phyloP scores from a whole-genome alignment of 2,888 invertebrate genomes.

The Cheilosia pagana region DNA sequence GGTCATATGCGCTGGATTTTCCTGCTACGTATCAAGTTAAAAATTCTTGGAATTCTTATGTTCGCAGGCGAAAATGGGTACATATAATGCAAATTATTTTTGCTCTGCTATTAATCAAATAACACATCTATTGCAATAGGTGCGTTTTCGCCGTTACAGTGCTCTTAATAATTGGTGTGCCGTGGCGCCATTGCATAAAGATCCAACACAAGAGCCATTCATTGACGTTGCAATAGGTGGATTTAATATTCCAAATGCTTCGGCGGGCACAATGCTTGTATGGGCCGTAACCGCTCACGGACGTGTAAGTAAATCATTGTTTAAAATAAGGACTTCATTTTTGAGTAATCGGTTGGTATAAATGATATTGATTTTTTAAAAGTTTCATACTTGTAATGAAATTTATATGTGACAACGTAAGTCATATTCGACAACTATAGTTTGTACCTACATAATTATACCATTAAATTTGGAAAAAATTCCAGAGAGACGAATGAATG shows the following conservation, averaged over 20 bases:
- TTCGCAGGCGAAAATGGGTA: constrained; percentile 94
- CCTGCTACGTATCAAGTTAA: constrained; percentile 91
- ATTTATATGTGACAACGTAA: too few relatives aligned
- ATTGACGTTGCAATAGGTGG: constrained; percentile 96
- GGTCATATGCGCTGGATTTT: constrained; percentile 97
- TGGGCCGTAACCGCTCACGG: constrained; percentile 98
- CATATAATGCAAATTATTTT: neutral
- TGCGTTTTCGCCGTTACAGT: constrained; percentile 91
- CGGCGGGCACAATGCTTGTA: constrained; percentile 90
- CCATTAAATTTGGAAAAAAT: too few relatives aligned
- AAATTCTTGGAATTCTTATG: constrained; percentile 95
- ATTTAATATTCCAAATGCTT: constrained; percentile 90
- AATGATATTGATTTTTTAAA: neutral
- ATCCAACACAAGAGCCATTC: constrained; percentile 95
- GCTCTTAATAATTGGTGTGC: constrained; percentile 97
- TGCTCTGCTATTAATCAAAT: neutral
- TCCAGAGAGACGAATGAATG: too few relatives aligned
- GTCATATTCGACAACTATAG: too few relatives aligned
- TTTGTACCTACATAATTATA: too few relatives aligned
- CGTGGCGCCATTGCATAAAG: constrained; percentile 94
- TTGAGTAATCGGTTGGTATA: too few relatives aligned
- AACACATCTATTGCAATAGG: constrained; percentile 50
- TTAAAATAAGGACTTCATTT: too few relatives aligned
- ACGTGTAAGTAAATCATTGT: constrained; percentile 85
- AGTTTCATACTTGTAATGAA: neutral